These are phyloP conservation scores for Python bivittatus DNA, from an alignment of 2,113 vertebrate genomes.

Conservation along the genomic window DNA sequence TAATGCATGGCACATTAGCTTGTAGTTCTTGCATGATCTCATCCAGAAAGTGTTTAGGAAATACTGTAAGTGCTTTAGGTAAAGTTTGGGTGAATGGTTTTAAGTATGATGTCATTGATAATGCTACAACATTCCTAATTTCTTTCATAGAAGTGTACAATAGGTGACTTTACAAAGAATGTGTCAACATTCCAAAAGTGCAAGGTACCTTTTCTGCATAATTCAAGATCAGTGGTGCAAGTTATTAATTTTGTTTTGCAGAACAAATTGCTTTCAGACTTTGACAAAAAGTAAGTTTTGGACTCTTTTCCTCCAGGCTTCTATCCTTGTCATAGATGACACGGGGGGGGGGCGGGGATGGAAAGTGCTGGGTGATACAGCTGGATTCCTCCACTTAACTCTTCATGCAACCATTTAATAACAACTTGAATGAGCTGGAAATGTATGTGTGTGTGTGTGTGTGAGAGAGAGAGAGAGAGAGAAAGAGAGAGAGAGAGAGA, in stretches of 20 bases:
- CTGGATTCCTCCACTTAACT: neutral
- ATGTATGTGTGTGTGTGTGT: neutral
- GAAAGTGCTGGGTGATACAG: neutral
- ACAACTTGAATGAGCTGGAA: neutral
- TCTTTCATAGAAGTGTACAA: neutral
- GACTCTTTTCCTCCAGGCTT: neutral
- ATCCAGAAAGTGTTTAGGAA: neutral
- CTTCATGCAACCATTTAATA: neutral
- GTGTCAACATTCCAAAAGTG: slow-evolving; percentile 1
- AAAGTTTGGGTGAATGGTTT: neutral
- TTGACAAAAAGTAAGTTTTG: neutral
- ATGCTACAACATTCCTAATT: neutral
- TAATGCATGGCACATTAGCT: neutral
- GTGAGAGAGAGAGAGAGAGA: too few species aligned
- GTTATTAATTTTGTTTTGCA: neutral
- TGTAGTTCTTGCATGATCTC: neutral
- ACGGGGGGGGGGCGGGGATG: neutral
- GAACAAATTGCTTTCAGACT: neutral
- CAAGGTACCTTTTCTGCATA: neutral
- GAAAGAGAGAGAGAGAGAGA: too few species aligned
- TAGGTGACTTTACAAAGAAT: neutral
- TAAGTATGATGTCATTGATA: neutral
- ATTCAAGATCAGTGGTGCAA: neutral
- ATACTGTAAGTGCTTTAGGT: neutral
- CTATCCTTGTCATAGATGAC: neutral